Evolutionary conservation across 2,888 invertebrate species (phyloP).

Genomic region (Epirrhoe alternata): DNA sequence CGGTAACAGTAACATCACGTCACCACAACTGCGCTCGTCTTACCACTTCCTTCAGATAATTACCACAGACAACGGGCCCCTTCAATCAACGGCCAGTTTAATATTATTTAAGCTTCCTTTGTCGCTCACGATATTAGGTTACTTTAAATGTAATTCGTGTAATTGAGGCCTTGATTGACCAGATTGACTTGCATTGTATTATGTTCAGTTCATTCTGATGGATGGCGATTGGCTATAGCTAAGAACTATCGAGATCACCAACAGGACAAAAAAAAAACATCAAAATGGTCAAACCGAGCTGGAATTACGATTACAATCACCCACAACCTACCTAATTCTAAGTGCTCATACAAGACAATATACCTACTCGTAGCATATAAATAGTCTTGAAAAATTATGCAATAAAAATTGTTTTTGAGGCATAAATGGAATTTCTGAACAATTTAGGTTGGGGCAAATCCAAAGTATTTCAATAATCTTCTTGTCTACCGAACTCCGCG

Average conservation of each 20-base stretch:
- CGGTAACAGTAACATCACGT: constrained; percentile 9
- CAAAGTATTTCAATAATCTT: constrained; percentile 71
- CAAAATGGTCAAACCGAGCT: no score
- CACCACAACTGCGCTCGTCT: constrained; percentile 52
- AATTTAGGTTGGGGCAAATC: constrained; percentile 49
- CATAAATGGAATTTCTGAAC: constrained; percentile 45
- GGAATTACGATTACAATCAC: no score
- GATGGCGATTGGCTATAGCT: no score
- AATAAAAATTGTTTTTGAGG: constrained; percentile 52
- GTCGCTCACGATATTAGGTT: constrained; percentile 64
- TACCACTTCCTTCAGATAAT: constrained; percentile 76
- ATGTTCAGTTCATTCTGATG: background rate
- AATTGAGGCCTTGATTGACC: constrained; percentile 26
- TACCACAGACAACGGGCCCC: constrained; percentile 74
- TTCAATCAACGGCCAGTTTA: constrained; percentile 79
- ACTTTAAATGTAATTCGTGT: constrained; percentile 46
- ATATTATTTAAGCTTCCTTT: constrained; percentile 77
- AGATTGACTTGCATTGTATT: constrained; percentile 17
- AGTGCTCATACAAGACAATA: no score
- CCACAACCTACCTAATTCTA: no score
- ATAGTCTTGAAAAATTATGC: constrained; percentile 1
- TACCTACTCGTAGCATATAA: background rate
- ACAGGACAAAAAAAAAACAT: no score
- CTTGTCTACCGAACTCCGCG: constrained; percentile 51
- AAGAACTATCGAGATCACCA: no score